phyloP scores from a whole-genome alignment of 2,797 vertebrate species.

The Pipistrellus kuhlii region DNA sequence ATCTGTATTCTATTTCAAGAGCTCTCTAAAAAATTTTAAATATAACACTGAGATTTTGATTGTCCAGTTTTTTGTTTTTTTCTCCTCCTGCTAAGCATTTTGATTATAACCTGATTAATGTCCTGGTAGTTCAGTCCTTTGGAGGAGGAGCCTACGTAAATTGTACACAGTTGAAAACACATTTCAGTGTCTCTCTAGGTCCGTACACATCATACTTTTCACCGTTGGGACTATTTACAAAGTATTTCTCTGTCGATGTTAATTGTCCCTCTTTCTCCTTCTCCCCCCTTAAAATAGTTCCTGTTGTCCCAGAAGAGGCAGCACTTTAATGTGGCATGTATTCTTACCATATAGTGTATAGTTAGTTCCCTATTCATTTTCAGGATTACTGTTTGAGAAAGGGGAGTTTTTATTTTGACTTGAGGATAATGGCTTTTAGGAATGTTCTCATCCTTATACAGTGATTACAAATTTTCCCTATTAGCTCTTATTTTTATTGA shows the following conservation, averaged over 20 bases:
- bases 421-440: neutral
- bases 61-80: neutral
- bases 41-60: neutral
- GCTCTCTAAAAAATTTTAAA: neutral
- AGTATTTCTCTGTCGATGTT: conserved; percentile 16
- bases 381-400: conserved; percentile 35
- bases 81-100: neutral
- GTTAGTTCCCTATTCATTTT: neutral
- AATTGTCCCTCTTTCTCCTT: neutral
- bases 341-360: neutral
- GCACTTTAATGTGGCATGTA: conserved; percentile 21
- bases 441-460: neutral
- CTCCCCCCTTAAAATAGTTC: neutral
- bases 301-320: neutral
- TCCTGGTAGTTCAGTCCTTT: neutral
- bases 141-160: neutral
- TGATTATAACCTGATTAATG: neutral
- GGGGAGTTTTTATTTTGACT: conserved; percentile 47
- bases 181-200: neutral
- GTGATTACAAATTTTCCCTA: neutral
- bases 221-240: neutral
- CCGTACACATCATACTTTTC: neutral
- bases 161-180: conserved; percentile 1
- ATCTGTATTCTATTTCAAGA: neutral
- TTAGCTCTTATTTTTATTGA: conserved; percentile 43